A percentile compares a stretch with the other conserved stretches of the same genome.
Evolutionary conservation across 2,113 vertebrate genomes (phyloP).

Genomic region (Rhinoptilus africanus): DNA sequence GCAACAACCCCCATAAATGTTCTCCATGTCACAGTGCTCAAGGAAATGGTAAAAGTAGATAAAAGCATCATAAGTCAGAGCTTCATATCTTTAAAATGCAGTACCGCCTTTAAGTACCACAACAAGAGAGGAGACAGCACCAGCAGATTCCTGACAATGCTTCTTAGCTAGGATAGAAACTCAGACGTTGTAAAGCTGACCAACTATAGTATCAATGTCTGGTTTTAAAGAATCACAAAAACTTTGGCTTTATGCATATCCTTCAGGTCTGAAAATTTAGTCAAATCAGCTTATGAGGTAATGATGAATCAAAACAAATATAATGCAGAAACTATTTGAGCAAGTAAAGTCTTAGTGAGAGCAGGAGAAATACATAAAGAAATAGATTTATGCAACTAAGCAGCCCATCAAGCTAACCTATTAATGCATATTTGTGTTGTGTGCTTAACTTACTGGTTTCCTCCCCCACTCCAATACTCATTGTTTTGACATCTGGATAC

Average conservation of each 20-base stretch:
- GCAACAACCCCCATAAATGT: neutral
- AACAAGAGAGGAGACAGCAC: neutral
- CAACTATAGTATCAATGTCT: neutral
- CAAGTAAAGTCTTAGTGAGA: neutral
- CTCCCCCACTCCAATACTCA: accelerated
- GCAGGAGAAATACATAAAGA: neutral
- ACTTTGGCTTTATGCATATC: neutral
- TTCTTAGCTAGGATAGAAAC: neutral
- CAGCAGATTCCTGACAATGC: neutral
- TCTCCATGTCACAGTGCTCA: neutral
- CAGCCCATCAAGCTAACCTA: neutral
- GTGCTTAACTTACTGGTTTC: neutral
- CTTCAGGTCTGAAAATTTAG: neutral
- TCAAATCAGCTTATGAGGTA: neutral
- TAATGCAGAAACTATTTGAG: neutral
- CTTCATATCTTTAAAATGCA: neutral
- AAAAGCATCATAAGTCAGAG: neutral
- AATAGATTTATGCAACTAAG: neutral
- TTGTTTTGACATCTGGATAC: neutral
- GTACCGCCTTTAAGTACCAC: neutral
- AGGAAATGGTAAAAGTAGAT: neutral
- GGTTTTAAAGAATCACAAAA: neutral
- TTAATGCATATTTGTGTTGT: neutral
- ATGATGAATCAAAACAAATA: neutral
- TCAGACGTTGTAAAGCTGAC: neutral